Evolutionary conservation across 2,113 vertebrate species (phyloP), one percentile per base, ranked within the genome.

Genomic region (Corvus hawaiiensis): DNA sequence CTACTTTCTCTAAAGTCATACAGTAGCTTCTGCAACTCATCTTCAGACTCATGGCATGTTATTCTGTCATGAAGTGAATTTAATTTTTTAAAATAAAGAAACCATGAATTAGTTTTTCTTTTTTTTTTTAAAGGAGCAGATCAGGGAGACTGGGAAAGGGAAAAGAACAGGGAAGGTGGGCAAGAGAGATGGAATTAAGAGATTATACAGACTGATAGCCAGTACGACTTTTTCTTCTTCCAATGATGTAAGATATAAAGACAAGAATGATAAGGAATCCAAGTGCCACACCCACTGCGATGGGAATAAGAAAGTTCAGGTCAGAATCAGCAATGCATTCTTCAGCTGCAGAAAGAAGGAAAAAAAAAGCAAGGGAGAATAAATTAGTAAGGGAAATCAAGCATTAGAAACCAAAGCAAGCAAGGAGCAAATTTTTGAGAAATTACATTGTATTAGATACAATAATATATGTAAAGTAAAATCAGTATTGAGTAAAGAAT

Each of bases 271-370:
- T 99, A 98, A 99, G 98, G 98, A 99, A 99, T 97, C 98, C 98
- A 96, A 99, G 98, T 10, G 98, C 98, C 98, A 99, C 97, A 58
- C 99, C 99, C 97, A 99, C 99, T 90, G 98, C 98, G 84, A 99
- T 98, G 96, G 99, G 99, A 97, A 99, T 99, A 98, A 99, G 98
- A 99, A 99, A 99, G 98, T 98, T 99, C 98, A 99, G 98, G 98
- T 99, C 99, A 99, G 98, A 98, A 97, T 99, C 99, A 98, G 98
- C 98, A 98, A 98, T 98, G 98, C 99, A 99, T 97, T 99, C 99
- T 98, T 99, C 98, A 84, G 99, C 99, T 99, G 99, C 98, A 97
- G 96, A 96, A 97, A 97, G 85, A 98, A 94, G 8, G 64, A 82
- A 97, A 97, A 82, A 97, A 97, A 95, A 94, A 96, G 95, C 91